phyloP scores from a whole-genome alignment of 2,797 vertebrate species.

The Anas capensis region DNA sequence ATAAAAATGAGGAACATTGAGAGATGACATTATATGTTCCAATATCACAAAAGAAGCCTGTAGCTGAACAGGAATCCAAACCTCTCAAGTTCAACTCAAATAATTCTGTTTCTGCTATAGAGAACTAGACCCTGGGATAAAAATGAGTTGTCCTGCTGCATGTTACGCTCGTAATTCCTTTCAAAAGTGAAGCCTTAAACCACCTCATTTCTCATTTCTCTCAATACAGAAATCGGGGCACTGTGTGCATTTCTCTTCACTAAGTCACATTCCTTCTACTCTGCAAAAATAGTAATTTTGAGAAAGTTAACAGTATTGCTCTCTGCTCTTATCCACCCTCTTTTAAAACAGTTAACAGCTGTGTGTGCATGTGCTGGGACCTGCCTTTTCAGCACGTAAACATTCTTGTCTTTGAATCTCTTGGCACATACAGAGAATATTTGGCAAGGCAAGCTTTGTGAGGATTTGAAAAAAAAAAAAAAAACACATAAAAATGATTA shows the following conservation, averaged over 20 bases:
- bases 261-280: not conserved
- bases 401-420: conserved; percentile 44
- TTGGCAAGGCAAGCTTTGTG: not conserved
- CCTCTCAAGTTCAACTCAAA: not conserved
- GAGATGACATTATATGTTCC: not conserved
- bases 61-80: not conserved
- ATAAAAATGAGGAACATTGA: not conserved
- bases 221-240: not conserved
- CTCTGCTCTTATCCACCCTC: not conserved
- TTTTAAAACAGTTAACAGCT: not conserved
- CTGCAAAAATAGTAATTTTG: not conserved
- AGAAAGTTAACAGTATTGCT: not conserved
- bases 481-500: not conserved
- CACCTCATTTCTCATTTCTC: not conserved
- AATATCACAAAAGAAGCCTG: not conserved
- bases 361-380: conserved; percentile 29
- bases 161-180: not conserved
- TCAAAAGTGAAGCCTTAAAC: not conserved
- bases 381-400: conserved; percentile 26
- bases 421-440: not conserved
- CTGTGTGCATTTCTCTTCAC: rapidly evolving
- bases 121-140: not conserved
- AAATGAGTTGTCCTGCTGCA: not conserved
- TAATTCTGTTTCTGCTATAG: not conserved
- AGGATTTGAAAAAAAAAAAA: not conserved